Evolutionary conservation across 2,797 vertebrate species (phyloP).

Genomic region (Galaxias olidus): DNA sequence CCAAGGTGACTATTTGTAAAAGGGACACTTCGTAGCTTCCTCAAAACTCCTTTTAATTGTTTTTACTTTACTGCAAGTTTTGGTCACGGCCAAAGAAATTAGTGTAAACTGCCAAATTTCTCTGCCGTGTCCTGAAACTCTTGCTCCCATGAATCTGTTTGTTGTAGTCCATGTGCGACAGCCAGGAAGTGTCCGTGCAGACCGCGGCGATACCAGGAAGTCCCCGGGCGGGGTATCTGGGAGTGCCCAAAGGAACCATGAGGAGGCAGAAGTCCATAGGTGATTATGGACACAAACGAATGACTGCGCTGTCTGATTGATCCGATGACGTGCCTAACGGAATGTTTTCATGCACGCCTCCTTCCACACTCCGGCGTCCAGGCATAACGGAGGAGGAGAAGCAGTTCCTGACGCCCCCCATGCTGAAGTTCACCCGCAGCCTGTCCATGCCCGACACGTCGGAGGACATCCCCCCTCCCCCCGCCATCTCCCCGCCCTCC

Average conservation of each 20-base stretch:
- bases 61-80: too few relatives aligned
- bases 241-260: slow-evolving; percentile 88
- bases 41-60: too few relatives aligned
- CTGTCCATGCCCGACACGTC: slow-evolving; percentile 92
- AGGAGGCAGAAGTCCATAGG: slow-evolving; percentile 91
- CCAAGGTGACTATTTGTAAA: not conserved
- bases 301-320: too few relatives aligned
- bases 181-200: slow-evolving; percentile 85
- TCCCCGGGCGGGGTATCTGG: slow-evolving; percentile 84
- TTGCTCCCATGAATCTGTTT: slow-evolving; percentile 12
- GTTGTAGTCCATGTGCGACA: slow-evolving; percentile 85
- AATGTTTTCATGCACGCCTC: not conserved
- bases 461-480: slow-evolving; percentile 88
- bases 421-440: slow-evolving; percentile 91
- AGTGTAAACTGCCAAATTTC: too few relatives aligned
- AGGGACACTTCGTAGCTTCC: too few relatives aligned
- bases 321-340: not conserved
- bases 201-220: slow-evolving; percentile 81
- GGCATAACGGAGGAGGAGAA: slow-evolving; percentile 89
- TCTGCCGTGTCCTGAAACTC: not conserved
- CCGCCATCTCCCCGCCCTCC: slow-evolving; percentile 86
- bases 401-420: slow-evolving; percentile 87
- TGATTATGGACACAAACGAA: slow-evolving; percentile 37
- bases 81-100: too few relatives aligned
- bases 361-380: slow-evolving; percentile 34